A percentile compares a stretch with the other conserved stretches of the same genome.
Conservation (phyloP, 2,113 vertebrate genomes). For the Rhinichthys klamathensis region DNA sequence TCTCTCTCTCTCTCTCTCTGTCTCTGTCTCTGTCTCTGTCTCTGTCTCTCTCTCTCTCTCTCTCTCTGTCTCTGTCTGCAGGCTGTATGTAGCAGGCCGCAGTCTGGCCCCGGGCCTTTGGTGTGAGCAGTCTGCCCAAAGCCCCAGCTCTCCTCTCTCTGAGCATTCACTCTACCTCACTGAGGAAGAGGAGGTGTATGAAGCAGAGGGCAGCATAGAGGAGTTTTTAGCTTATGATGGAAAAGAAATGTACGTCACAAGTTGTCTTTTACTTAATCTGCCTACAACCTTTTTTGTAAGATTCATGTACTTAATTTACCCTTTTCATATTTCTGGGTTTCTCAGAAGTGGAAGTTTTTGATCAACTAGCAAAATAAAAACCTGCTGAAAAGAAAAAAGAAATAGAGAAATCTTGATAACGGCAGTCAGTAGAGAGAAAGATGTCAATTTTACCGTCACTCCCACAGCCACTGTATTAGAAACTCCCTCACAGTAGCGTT, state of each 20-base stretch:
- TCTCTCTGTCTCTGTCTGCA: constrained; percentile 54
- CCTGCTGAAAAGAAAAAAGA: too few species aligned
- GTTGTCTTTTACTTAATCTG: not conserved
- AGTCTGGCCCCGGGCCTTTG: constrained; percentile 67
- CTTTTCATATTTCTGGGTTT: too few species aligned
- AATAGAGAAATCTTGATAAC: too few species aligned
- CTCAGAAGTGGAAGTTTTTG: too few species aligned
- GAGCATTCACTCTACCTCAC: constrained; percentile 54
- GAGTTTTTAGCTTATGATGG: constrained; percentile 85
- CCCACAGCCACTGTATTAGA: too few species aligned
- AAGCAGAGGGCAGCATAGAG: constrained; percentile 81
- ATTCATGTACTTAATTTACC: not conserved
- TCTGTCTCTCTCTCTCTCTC: not conserved
- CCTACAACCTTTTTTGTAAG: not conserved
- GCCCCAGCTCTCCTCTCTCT: constrained; percentile 27
- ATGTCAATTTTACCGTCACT: too few species aligned
- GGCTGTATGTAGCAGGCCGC: constrained; percentile 79
- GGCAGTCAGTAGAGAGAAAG: too few species aligned
- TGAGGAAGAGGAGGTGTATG: constrained; percentile 81
- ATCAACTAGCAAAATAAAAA: too few species aligned
- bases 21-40: too few species aligned
- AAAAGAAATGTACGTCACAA: constrained; percentile 76
- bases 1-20: too few species aligned
- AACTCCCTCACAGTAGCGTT: too few species aligned
- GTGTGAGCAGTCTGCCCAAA: constrained; percentile 50